Conservation (phyloP, 2,113 vertebrate genomes). For the Heptranchias perlo region DNA sequence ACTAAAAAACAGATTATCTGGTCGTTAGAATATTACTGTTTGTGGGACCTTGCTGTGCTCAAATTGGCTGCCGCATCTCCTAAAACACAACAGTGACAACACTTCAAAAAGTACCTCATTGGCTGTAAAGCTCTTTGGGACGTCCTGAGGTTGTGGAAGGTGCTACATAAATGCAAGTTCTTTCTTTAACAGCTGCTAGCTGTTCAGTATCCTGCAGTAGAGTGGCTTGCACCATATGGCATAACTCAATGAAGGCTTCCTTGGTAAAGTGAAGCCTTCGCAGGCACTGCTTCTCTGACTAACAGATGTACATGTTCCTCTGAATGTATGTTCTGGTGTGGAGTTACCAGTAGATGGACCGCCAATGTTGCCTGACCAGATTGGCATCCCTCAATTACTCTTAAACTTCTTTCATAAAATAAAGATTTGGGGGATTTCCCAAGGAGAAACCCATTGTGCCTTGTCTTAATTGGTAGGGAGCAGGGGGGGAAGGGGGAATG, state of each 20-base stretch:
- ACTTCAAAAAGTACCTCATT: not conserved
- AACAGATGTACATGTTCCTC: not conserved
- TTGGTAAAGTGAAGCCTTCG: not conserved
- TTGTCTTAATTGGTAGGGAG: not conserved
- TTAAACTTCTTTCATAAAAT: not conserved
- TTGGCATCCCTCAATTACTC: not conserved
- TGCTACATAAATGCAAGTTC: not conserved
- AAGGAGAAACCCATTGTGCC: not conserved
- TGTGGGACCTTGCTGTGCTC: not conserved
- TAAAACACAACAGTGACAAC: not conserved
- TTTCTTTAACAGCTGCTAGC: not conserved
- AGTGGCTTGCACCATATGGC: not conserved
- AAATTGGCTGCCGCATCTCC: not conserved
- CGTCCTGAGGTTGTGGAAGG: not conserved
- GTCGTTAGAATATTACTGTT: not conserved
- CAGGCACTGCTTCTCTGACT: not conserved
- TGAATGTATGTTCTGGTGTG: not conserved
- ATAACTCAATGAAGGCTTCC: not conserved
- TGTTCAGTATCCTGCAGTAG: not conserved
- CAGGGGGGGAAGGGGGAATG: too few relatives aligned
- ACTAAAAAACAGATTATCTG: not conserved
- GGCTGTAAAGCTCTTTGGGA: not conserved
- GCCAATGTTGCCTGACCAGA: not conserved
- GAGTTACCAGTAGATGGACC: not conserved
- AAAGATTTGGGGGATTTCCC: not conserved